These are phyloP conservation scores for Nasonia vitripennis DNA, from an alignment of 1,140 invertebrate genomes.

Conservation along the genomic window DNA sequence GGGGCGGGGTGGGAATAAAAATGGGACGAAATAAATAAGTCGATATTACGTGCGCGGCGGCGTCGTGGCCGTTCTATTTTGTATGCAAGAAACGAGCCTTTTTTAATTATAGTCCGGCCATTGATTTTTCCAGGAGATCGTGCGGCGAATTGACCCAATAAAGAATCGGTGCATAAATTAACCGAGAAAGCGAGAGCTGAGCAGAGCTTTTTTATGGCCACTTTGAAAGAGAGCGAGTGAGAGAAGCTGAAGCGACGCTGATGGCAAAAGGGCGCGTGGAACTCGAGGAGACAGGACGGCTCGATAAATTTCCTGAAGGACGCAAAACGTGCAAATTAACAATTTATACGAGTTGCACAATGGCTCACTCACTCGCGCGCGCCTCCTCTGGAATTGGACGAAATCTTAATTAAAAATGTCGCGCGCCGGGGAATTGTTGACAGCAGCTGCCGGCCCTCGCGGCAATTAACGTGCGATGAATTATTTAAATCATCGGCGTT, in stretches of 20 bases:
- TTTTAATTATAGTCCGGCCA: slow-evolving; percentile 48
- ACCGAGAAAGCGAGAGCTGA: slow-evolving; percentile 13
- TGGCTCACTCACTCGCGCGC: background rate
- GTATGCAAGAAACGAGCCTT: slow-evolving; percentile 46
- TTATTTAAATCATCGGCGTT: slow-evolving; percentile 26
- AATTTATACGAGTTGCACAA: slow-evolving; percentile 28
- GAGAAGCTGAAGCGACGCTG: slow-evolving; percentile 5
- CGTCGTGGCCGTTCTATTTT: slow-evolving; percentile 28
- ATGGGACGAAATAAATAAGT: slow-evolving; percentile 44
- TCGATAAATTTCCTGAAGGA: slow-evolving; percentile 37
- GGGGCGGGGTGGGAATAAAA: background rate
- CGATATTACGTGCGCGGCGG: slow-evolving; percentile 14
- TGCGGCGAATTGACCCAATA: slow-evolving; percentile 46
- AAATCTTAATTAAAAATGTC: slow-evolving; percentile 36
- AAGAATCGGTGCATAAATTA: slow-evolving; percentile 52
- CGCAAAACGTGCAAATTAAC: slow-evolving; percentile 35
- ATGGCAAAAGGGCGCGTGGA: background rate
- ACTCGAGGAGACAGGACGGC: background rate
- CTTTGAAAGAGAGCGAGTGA: slow-evolving; percentile 24
- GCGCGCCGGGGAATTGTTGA: background rate
- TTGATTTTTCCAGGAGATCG: slow-evolving; percentile 47
- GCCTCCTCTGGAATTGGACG: background rate
- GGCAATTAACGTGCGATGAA: slow-evolving; percentile 24
- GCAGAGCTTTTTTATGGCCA: slow-evolving; percentile 33
- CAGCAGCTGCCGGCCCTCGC: background rate